These are phyloP conservation scores for Protonemura montana DNA, from an alignment of 2,888 invertebrate species.

Conservation along the genomic window DNA sequence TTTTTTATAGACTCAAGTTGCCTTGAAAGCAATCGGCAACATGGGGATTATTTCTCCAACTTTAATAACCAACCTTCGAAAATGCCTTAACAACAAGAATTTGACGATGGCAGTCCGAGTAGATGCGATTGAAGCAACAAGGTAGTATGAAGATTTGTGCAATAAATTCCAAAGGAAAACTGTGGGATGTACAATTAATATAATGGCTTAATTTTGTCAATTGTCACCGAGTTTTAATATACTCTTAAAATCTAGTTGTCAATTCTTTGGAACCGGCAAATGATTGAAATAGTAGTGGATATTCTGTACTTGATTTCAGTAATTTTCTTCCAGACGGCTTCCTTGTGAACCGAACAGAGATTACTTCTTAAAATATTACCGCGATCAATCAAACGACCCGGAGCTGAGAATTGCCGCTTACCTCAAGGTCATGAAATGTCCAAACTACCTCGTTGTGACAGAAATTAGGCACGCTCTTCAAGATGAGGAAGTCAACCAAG, in stretches of 20 bases:
- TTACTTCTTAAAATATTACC: constrained; percentile 75
- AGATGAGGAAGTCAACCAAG: constrained; percentile 85
- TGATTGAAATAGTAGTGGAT: no score
- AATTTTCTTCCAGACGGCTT: constrained; percentile 56
- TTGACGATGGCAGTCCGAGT: constrained; percentile 75
- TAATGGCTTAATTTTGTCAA: no score
- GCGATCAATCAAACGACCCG: constrained; percentile 74
- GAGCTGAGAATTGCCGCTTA: constrained; percentile 90
- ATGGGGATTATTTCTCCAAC: constrained; percentile 76
- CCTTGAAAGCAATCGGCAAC: constrained; percentile 88
- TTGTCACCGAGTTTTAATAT: no score
- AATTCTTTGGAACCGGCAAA: no score
- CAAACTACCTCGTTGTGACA: constrained; percentile 76
- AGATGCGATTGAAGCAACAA: constrained; percentile 81
- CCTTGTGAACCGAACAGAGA: constrained; percentile 62
- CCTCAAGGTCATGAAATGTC: constrained; percentile 89
- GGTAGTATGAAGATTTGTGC: neutral
- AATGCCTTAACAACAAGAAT: constrained; percentile 71
- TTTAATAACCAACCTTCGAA: constrained; percentile 68
- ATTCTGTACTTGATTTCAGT: neutral
- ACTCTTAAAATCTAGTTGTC: no score
- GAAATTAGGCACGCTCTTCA: constrained; percentile 75
- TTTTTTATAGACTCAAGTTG: constrained; percentile 67
- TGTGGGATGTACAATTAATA: no score
- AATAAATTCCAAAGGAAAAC: no score